phyloP scores from a whole-genome alignment of 1,140 invertebrate species.

The Stratiolaelaps scimitus region DNA sequence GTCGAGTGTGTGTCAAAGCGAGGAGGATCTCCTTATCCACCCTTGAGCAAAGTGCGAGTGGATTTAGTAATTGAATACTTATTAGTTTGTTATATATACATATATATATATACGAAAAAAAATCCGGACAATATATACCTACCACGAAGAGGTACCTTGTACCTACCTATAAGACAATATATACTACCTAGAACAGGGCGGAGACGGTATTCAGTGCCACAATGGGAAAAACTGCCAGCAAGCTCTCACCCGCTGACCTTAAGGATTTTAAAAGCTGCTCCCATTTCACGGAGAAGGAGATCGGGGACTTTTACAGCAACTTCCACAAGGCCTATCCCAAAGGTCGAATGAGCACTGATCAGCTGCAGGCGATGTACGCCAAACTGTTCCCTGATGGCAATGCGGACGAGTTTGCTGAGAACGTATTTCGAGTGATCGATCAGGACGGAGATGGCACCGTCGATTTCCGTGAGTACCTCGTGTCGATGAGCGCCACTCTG shows the following conservation, averaged over 20 bases:
- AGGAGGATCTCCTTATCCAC: no score
- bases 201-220: no score
- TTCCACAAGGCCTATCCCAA: conserved; percentile 25
- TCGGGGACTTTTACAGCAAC: conserved; percentile 11
- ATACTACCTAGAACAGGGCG: no score
- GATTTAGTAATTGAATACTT: no score
- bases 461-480: conserved; percentile 11
- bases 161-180: no score
- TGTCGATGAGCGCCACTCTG: conserved; percentile 15
- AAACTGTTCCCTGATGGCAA: conserved; percentile 27
- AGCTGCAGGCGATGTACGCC: conserved; percentile 26
- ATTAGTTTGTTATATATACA: no score
- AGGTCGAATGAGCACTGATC: conserved; percentile 10
- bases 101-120: no score
- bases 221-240: conserved; percentile 11
- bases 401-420: conserved; percentile 25
- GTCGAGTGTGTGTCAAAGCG: no score
- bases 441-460: conserved; percentile 7
- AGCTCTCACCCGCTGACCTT: conserved; percentile 8
- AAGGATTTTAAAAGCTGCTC: conserved; percentile 22
- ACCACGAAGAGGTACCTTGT: no score
- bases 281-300: conserved; percentile 23
- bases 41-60: no score
- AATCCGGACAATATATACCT: no score
- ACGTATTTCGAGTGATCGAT: conserved; percentile 15